Evolutionary conservation across 2,113 vertebrate species (phyloP).

Genomic region (Crocuta crocuta): DNA sequence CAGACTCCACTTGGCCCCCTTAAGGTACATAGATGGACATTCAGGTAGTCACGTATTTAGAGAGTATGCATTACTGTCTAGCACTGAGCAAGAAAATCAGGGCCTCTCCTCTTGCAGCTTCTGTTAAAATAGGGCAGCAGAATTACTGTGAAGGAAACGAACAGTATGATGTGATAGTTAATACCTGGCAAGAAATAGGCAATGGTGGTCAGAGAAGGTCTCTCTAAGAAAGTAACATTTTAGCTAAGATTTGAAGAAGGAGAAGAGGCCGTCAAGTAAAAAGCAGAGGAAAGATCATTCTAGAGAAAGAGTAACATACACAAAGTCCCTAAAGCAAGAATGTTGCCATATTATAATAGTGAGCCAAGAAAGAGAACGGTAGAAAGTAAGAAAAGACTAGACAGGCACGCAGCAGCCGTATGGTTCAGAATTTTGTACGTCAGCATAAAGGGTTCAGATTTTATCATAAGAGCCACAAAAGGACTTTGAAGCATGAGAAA

Average conservation of each 20-base stretch:
- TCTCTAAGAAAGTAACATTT: background rate
- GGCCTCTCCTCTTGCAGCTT: background rate
- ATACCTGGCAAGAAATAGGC: background rate
- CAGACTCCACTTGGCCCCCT: conserved; percentile 89
- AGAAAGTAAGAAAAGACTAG: background rate
- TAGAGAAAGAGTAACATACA: background rate
- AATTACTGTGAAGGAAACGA: conserved; percentile 23
- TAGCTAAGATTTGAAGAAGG: conserved; percentile 38
- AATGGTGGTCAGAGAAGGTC: background rate
- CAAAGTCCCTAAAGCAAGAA: background rate
- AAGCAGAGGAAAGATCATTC: background rate
- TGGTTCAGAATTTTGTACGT: background rate
- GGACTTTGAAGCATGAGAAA: background rate
- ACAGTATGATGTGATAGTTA: background rate
- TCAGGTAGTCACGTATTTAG: background rate
- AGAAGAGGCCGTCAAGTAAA: background rate
- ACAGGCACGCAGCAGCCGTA: background rate
- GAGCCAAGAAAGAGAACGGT: background rate
- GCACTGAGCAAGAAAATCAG: conserved; percentile 3
- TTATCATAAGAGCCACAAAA: conserved; percentile 40
- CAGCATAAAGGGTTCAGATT: conserved; percentile 9
- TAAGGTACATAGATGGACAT: conserved; percentile 86
- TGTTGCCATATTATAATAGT: background rate
- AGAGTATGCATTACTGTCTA: background rate
- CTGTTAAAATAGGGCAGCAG: background rate